Conservation (phyloP, 2,113 vertebrate genomes). For the Micromys minutus region DNA sequence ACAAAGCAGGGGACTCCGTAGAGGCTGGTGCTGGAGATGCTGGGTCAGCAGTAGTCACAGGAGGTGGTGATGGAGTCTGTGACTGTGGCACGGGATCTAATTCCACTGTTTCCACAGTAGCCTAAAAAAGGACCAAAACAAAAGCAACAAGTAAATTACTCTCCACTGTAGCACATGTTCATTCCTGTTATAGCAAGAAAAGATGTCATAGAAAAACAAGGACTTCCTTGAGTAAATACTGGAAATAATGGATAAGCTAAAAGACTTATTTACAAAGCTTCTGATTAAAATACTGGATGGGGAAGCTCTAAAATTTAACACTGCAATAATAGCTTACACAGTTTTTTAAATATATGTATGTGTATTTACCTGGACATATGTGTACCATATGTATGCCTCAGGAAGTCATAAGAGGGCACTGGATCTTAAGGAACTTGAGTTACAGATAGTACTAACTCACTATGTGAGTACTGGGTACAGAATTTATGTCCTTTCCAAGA, state of each 20-base stretch:
- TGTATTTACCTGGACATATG: neutral
- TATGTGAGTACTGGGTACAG: neutral
- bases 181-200: neutral
- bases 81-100: conserved; percentile 82
- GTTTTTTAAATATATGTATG: neutral
- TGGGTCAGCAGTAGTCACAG: conserved; percentile 74
- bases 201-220: neutral
- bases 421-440: neutral
- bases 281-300: neutral
- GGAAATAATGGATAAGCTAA: conserved; percentile 27
- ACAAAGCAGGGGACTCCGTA: conserved; percentile 75
- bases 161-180: neutral
- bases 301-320: conserved; percentile 44
- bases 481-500: neutral
- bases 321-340: neutral
- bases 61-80: conserved; percentile 77
- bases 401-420: neutral
- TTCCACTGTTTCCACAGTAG: conserved; percentile 82
- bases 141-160: conserved; percentile 17
- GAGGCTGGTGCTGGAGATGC: conserved; percentile 79
- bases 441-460: neutral
- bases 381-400: neutral
- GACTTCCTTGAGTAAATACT: neutral
- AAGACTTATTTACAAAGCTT: neutral
- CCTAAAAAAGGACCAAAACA: conserved; percentile 60